Conservation (phyloP, 2,797 vertebrate species). For the Phaenicophaeus curvirostris region DNA sequence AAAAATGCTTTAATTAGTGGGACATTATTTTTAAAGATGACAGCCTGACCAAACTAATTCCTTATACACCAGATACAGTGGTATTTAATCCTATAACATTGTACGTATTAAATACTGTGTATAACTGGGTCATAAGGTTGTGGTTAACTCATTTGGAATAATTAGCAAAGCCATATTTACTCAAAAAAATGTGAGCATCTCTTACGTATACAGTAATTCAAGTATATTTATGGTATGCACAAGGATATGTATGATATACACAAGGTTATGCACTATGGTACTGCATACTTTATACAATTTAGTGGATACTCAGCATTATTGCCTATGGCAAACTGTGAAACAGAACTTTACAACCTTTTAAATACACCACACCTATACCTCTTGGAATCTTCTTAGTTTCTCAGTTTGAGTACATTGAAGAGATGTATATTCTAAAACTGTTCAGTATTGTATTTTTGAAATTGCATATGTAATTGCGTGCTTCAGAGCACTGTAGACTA, state of each 20-base stretch:
- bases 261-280: neutral
- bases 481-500: neutral
- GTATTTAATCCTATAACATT: slow-evolving; percentile 28
- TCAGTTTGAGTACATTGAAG: neutral
- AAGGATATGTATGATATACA: neutral
- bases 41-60: slow-evolving; percentile 7
- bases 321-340: neutral
- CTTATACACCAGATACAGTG: slow-evolving; percentile 6
- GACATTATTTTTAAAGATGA: slow-evolving; percentile 34
- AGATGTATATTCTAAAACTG: neutral
- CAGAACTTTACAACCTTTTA: neutral
- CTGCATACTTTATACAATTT: neutral
- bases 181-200: neutral
- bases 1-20: neutral
- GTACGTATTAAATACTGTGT: slow-evolving; percentile 29
- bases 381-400: neutral
- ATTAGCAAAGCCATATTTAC: slow-evolving; percentile 11
- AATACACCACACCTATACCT: neutral
- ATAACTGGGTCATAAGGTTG: slow-evolving; percentile 11
- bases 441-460: neutral
- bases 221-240: neutral
- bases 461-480: neutral
- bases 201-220: neutral
- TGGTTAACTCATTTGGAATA: slow-evolving; percentile 34
- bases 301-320: neutral